Evolutionary conservation across 2,113 vertebrate species (phyloP), one percentile per base, ranked within the genome.

Genomic region (Pteronura brasiliensis): DNA sequence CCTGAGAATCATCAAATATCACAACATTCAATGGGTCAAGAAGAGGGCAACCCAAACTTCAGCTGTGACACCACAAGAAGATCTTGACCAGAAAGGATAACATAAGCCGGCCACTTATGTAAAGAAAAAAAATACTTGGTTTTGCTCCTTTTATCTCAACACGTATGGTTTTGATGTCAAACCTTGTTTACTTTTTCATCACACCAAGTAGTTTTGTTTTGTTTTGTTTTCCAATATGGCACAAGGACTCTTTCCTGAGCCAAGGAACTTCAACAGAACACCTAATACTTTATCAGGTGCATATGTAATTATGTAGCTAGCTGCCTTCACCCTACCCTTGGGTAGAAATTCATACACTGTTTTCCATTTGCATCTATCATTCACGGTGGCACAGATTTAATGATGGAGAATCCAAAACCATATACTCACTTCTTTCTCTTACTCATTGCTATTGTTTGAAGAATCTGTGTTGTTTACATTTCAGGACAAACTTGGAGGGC

Each of bases 21-120:
- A n/a, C 9, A 2, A 34, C 0, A 1, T 11, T 10, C 21, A 0
- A 3, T 18, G 49, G 3, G 12, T 2, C 21, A 2, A 6, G 20
- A 39, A 7, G 6, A 36, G 3, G 77, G 12, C 15, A 27, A 2
- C 1, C 0, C 31, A 15, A 21, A 4, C 15, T 57, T 57, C 3
- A 4, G 12, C 9, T 11, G 9, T 63, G 12, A 25, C 7, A 6
- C 36, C 3, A 0, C 2, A 6, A 57, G 17, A n/a, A 47, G n/a
- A n/a, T n/a, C 36, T 12, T 17, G 3, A 79, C n/a, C 5, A 1
- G 12, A 71, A 21, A 47, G 0, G 61, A 74, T 14, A 65, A 29
- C 1, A 1, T 21, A 39, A 18, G 14, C 67, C 20, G 14, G n/a
- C 8, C 76, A 10, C 17, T 42, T 18, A n/a, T 4, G n/a, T 23